These are phyloP conservation scores for Prionchulus punctatus DNA, from an alignment of 2,888 invertebrate genomes.

Conservation along the genomic window DNA sequence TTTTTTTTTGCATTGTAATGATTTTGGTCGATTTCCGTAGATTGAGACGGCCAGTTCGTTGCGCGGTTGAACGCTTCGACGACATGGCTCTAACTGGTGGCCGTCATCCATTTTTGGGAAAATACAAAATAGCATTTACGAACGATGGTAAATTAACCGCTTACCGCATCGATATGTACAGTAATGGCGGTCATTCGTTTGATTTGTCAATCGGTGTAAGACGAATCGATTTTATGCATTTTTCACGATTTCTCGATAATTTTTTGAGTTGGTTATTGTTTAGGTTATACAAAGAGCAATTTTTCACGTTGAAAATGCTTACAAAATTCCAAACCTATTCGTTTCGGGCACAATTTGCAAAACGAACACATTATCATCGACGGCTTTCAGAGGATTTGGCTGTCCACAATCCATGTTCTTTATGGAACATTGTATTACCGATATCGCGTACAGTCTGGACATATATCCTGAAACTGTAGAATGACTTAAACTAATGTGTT, in stretches of 20 bases:
- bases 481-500: conserved; percentile 1
- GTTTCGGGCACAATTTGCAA: conserved; percentile 52
- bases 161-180: conserved; percentile 54
- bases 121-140: conserved; percentile 53
- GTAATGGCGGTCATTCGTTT: conserved; percentile 62
- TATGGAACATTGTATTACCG: conserved; percentile 55
- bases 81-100: conserved; percentile 78
- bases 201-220: conserved; percentile 51
- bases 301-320: conserved; percentile 66
- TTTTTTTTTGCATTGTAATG: too few relatives aligned
- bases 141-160: conserved; percentile 58
- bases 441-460: conserved; percentile 53
- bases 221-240: neutral
- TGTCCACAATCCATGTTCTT: conserved; percentile 74
- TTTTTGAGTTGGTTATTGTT: conserved; percentile 15
- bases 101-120: conserved; percentile 68
- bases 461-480: conserved; percentile 49
- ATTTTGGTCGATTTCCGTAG: conserved; percentile 39
- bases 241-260: too few relatives aligned
- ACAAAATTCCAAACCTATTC: conserved; percentile 54
- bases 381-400: conserved; percentile 65
- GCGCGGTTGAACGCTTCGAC: conserved; percentile 78
- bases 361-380: conserved; percentile 78
- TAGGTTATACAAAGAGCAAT: conserved; percentile 66
- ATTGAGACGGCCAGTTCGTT: conserved; percentile 57